These are phyloP conservation scores for Brachyopa scutellaris DNA, from an alignment of 2,888 invertebrate genomes.

Conservation along the genomic window DNA sequence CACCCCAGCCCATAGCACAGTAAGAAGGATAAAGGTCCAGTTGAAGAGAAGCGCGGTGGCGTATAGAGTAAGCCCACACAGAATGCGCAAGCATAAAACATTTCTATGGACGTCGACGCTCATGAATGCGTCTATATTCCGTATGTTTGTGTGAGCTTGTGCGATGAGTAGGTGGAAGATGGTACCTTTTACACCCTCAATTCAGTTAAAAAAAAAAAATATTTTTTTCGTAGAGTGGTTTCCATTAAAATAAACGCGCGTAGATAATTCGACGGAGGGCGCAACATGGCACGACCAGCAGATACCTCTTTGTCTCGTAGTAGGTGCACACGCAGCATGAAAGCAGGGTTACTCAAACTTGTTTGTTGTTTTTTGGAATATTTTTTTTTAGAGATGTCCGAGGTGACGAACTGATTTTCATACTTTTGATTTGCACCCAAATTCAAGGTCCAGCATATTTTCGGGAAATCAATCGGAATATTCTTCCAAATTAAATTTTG, in stretches of 20 bases:
- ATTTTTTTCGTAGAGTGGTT: slow-evolving; percentile 48
- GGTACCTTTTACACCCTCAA: slow-evolving; percentile 50
- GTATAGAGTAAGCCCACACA: no score
- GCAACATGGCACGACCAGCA: background rate
- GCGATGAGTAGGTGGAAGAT: no score
- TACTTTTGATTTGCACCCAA: no score
- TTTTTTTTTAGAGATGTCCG: no score
- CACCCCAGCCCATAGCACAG: slow-evolving; percentile 7
- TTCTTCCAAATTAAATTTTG: no score
- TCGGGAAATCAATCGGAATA: no score
- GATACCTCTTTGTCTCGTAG: background rate
- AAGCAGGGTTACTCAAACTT: slow-evolving; percentile 11
- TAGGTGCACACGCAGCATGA: background rate
- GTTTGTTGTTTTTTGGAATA: background rate
- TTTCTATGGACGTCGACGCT: slow-evolving; percentile 12
- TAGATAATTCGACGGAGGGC: slow-evolving; percentile 28
- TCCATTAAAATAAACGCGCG: slow-evolving; percentile 46
- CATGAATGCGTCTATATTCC: slow-evolving; percentile 18
- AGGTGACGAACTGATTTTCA: no score
- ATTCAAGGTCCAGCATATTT: no score
- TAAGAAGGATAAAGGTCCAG: slow-evolving; percentile 23
- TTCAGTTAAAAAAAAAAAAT: slow-evolving; percentile 42
- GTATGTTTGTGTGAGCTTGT: slow-evolving; percentile 1
- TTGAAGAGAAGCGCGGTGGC: slow-evolving; percentile 2
- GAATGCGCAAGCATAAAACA: slow-evolving; percentile 20